Evolutionary conservation across 2,888 invertebrate species (phyloP), one percentile per base, ranked within the genome.

Genomic region (Cephus pulcher): DNA sequence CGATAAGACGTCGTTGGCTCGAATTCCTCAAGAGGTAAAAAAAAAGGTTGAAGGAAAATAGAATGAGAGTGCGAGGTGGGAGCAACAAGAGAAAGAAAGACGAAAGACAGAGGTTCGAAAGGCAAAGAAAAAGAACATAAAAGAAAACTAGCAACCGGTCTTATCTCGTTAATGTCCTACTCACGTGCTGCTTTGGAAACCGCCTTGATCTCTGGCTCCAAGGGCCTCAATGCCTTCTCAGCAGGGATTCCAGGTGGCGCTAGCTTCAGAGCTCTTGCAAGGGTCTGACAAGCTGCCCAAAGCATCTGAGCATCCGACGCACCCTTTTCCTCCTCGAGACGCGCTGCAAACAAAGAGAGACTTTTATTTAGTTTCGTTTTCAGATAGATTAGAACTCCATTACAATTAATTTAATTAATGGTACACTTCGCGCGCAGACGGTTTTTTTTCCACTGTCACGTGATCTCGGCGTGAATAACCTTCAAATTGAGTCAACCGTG

Each of bases 241-340:
- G 93, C 93, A 75, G 93, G 91, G 68, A 92, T 90, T 74, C 94
- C 94, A 0, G 93, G 93, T 77, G 94, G 93, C 12, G 95, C 94
- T 32, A 93, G 92, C 80, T 95, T 94, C 11, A 98, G 94, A 34
- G 96, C 95, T 3, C 96, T 94, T 88, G 96, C 94, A 69, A 99
- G 93, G 3, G 97, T 95, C 88, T 98, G 97, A 87, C 97, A 98
- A 1, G 99, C 97, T 83, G 97, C 95, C 99, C 99, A 99, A 84
- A 99, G 93, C 37, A 97, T 95, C 91, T 98, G 98, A 0, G 98
- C 96, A 83, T 96, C 95, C 69, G 95, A 95, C 0, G 96, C 95
- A 78, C 94, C 94, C 83, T 94, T 94, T 86, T 97, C 97, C 3
- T 95, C 94, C 81, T 95, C 95, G 73, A 95, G 94, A 12, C 96